Base-by-base conservation (phyloP, 2,888 invertebrate genomes). In the Rhodophaea formosa region DNA sequence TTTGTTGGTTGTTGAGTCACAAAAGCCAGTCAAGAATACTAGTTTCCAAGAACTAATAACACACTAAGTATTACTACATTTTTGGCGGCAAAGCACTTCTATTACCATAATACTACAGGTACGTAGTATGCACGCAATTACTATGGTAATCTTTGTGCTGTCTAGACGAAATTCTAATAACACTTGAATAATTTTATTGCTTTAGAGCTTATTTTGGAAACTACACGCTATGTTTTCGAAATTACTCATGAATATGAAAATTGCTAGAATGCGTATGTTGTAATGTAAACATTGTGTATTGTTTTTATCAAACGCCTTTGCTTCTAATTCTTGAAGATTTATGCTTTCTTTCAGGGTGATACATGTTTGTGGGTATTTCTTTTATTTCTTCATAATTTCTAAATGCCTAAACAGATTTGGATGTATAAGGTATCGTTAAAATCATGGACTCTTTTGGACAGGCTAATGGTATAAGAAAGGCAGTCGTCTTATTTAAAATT, bases 141-240 rank as follows among this genome's bases (percentile, higher is more conserved):
- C 51, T 35, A 35, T 51, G 51, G 30, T 51, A 51, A 51, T 51
- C 51, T 51, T 49, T 16, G 51, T 17, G 12, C 51, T 35, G 51
- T 51, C 51, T 51, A 51, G 51, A 51, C 51, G 35, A 35, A 51
- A 51, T 51, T 51, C 51, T 51, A 35, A 51, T 35, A 35, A 35
- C 35, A 51, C 35, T 51, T 51, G 51, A 51, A 51, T 56, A 56
- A 49, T 51, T 49, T 56, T 56, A 56, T 49, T 56, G 51, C 51
- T n/a, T 10, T 39, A 39, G 39, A 12, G 42, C 56, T 56, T 43
- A 56, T 56, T 56, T 56, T 44, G 29, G 8, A 35, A 45, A 44
- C 54, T 44, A 43, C 47, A 46, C 53, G 23, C 17, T n/a, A 42
- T 47, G 49, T 49, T 49, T 30, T 32, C 14, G 10, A 35, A 35